A percentile compares a stretch with the other conserved stretches of the same genome.
These are phyloP conservation scores for Trimorus sp. DNA, from an alignment of 2,888 invertebrate genomes.

Conservation along the genomic window DNA sequence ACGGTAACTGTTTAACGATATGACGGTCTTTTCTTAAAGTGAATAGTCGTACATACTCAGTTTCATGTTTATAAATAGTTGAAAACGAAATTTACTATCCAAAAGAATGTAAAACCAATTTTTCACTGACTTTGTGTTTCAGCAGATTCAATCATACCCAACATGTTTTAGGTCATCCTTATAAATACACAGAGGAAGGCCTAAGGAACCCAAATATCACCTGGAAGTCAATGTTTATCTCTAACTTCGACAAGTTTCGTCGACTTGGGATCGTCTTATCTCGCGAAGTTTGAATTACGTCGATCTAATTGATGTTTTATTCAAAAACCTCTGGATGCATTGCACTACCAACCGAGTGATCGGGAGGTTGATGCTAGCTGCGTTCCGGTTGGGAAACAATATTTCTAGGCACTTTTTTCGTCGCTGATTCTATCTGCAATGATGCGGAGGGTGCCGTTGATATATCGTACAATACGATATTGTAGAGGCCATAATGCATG, in stretches of 20 bases:
- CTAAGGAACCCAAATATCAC: slow-evolving; percentile 11
- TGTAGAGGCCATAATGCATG: slow-evolving; percentile 37
- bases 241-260: neutral
- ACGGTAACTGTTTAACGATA: too few relatives aligned
- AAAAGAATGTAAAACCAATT: too few relatives aligned
- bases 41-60: too few relatives aligned
- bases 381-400: slow-evolving; percentile 3
- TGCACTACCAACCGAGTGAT: too few relatives aligned
- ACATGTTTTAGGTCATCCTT: too few relatives aligned
- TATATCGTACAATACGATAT: slow-evolving; percentile 37
- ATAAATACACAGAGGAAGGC: too few relatives aligned
- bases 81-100: too few relatives aligned
- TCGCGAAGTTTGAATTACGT: slow-evolving; percentile 21
- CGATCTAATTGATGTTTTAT: slow-evolving; percentile 28
- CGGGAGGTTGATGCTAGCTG: too few relatives aligned
- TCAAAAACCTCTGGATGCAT: neutral
- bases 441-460: slow-evolving; percentile 16
- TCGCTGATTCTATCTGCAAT: slow-evolving; percentile 33
- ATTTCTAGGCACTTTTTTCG: slow-evolving; percentile 21
- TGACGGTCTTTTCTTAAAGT: too few relatives aligned
- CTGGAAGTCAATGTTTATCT: slow-evolving; percentile 20
- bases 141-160: too few relatives aligned
- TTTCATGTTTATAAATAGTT: too few relatives aligned
- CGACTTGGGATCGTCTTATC: slow-evolving; percentile 1
- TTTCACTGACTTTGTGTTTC: too few relatives aligned